Conservation (phyloP, 1,140 invertebrate species). For the Brachystomella parvula region DNA sequence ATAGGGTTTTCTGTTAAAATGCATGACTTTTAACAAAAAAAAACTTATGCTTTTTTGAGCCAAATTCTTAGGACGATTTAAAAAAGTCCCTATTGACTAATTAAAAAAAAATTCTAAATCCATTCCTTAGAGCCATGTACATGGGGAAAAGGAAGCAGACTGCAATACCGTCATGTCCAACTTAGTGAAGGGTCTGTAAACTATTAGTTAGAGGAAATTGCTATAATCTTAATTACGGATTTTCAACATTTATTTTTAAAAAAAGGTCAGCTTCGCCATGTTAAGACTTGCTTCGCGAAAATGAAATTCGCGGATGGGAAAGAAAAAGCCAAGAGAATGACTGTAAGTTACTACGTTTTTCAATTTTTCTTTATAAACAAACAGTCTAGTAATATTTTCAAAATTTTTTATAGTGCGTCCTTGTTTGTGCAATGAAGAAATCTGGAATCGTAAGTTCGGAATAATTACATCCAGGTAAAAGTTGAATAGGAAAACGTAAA, state of each 20-base stretch:
- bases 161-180: neutral
- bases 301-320: constrained; percentile 21
- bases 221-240: neutral
- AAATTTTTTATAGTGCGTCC: constrained; percentile 16
- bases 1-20: too few species aligned
- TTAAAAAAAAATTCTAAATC: neutral
- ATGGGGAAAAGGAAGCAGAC: neutral
- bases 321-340: constrained; percentile 15
- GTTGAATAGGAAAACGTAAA: too few species aligned
- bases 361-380: too few species aligned
- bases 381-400: too few species aligned
- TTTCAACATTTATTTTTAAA: neutral
- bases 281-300: neutral
- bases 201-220: too few species aligned
- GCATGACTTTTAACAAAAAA: too few species aligned
- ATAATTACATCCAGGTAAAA: too few species aligned
- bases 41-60: too few species aligned
- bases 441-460: constrained; percentile 18
- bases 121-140: neutral
- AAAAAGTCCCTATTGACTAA: neutral
- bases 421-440: constrained; percentile 11
- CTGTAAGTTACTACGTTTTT: neutral
- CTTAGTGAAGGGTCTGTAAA: neutral
- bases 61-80: neutral
- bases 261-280: neutral